Evolutionary conservation across 2,888 invertebrate species (phyloP).

Genomic region (Pristionchus exspectatus): DNA sequence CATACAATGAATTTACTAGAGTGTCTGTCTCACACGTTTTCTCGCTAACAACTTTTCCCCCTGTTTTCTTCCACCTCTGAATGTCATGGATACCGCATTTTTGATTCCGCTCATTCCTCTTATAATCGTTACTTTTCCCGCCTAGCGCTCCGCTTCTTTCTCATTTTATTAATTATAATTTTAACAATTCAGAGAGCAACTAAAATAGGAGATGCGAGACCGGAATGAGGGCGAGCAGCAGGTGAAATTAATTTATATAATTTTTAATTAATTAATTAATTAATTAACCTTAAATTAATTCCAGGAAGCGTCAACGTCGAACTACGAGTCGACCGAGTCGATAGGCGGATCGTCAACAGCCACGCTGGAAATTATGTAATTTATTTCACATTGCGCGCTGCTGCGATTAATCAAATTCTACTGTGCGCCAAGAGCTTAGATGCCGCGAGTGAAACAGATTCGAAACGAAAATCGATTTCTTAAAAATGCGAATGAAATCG

Average conservation of each 20-base stretch:
- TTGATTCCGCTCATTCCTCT: neutral
- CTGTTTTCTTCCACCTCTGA: neutral
- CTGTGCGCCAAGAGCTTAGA: neutral
- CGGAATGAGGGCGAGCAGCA: neutral
- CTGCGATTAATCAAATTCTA: neutral
- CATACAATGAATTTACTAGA: no score
- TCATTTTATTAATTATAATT: neutral
- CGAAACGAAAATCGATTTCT: no score
- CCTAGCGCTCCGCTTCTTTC: neutral
- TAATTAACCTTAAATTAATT: neutral
- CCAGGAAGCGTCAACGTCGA: conserved; percentile 10
- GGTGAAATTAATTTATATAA: neutral
- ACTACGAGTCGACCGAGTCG: neutral
- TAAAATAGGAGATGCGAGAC: neutral
- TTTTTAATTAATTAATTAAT: neutral
- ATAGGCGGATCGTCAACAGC: conserved; percentile 26
- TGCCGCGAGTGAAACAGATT: neutral
- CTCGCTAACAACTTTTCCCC: neutral
- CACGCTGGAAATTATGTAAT: neutral
- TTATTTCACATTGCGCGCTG: neutral
- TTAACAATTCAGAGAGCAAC: neutral
- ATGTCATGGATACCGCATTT: conserved; percentile 31
- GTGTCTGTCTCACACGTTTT: neutral
- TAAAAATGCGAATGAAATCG: no score
- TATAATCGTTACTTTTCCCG: neutral